Evolutionary conservation across 35 echinoderm and acorn worm species (phyloP).

Genomic region (Lytechinus pictus): DNA sequence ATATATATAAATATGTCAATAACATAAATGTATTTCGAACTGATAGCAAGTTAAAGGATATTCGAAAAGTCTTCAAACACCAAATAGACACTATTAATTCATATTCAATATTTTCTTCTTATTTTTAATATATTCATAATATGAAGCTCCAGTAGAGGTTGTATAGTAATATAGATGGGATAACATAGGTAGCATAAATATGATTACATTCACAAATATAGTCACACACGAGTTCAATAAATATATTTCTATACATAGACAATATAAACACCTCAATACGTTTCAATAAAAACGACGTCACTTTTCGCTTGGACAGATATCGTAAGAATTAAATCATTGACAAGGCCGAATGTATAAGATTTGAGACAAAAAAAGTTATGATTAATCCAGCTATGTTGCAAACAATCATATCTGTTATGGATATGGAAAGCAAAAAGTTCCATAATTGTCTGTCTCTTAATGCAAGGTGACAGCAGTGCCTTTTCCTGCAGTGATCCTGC

Average conservation of each 20-base stretch:
- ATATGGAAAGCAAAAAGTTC: too few relatives aligned
- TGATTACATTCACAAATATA: conserved; percentile 14
- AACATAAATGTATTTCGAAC: too few relatives aligned
- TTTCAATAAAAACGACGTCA: neutral
- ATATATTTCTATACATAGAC: neutral
- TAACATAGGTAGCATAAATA: conserved; percentile 5
- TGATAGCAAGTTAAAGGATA: too few relatives aligned
- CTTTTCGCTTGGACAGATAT: neutral
- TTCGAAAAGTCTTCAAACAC: too few relatives aligned
- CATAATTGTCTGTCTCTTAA: too few relatives aligned
- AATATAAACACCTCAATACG: neutral
- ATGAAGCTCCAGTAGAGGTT: neutral
- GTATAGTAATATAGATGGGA: neutral
- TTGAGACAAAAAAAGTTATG: too few relatives aligned
- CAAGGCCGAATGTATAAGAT: neutral
- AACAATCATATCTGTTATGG: too few relatives aligned
- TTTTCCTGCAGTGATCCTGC: too few relatives aligned
- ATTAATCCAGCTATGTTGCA: too few relatives aligned
- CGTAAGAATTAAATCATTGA: neutral
- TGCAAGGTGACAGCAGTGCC: too few relatives aligned
- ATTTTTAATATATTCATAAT: neutral
- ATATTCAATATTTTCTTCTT: neutral
- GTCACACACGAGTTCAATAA: conserved; percentile 2
- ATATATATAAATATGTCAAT: too few relatives aligned
- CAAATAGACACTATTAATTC: neutral